These are phyloP conservation scores for Bradypus variegatus DNA, from an alignment of 2,797 vertebrate species.

Conservation along the genomic window DNA sequence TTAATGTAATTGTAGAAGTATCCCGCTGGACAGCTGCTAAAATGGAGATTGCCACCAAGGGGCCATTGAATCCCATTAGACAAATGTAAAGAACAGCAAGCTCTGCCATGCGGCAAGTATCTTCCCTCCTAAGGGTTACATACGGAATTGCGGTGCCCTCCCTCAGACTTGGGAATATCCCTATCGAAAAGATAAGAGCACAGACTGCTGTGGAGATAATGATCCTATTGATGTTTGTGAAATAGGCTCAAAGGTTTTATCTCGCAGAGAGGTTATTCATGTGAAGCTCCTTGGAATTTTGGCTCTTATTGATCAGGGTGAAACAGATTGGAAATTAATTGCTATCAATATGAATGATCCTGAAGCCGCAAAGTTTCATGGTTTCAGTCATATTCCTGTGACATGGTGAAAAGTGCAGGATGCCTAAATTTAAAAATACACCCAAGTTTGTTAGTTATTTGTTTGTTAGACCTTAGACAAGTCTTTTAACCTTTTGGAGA, in stretches of 20 bases:
- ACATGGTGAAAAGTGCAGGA: background rate
- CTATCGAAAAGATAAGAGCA: slow-evolving; percentile 77
- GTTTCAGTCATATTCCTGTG: slow-evolving; percentile 63
- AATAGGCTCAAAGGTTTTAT: slow-evolving; percentile 89
- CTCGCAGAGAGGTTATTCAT: slow-evolving; percentile 85
- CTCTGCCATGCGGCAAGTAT: too few species aligned
- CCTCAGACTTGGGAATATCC: slow-evolving; percentile 97
- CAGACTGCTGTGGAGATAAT: slow-evolving; percentile 89
- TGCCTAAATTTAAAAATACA: background rate
- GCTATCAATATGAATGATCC: slow-evolving; percentile 89
- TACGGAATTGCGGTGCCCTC: too few species aligned
- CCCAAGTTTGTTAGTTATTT: background rate
- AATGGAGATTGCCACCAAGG: too few species aligned
- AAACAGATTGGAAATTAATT: slow-evolving; percentile 98
- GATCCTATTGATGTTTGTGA: slow-evolving; percentile 97
- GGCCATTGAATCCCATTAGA: too few species aligned
- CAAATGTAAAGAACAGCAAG: too few species aligned
- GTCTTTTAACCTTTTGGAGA: background rate
- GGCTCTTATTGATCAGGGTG: slow-evolving; percentile 92
- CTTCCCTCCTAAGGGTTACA: too few species aligned
- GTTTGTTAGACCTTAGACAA: background rate
- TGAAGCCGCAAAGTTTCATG: slow-evolving; percentile 85
- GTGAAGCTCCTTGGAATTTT: slow-evolving; percentile 92
- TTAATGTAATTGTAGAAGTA: too few species aligned
- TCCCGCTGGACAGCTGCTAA: too few species aligned